Conservation (phyloP, 2,113 vertebrate species). For the Marcusenius ussheri region DNA sequence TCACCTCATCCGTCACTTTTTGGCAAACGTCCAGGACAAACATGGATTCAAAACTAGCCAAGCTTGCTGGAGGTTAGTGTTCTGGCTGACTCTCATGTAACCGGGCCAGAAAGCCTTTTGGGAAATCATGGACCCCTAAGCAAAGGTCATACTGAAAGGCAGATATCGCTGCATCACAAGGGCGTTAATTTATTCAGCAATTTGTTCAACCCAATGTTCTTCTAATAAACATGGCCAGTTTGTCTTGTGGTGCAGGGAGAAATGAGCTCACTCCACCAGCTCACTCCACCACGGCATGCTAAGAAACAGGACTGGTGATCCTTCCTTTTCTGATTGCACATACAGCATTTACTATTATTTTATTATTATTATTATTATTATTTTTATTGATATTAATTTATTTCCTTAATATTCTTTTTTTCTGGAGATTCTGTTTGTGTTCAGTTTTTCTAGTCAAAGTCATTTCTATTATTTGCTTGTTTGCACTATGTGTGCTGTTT, state of each 20-base stretch:
- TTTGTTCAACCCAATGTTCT: neutral
- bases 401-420: neutral
- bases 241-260: neutral
- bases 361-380: too few species aligned
- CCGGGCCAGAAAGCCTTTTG: neutral
- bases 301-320: neutral
- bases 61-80: conserved; percentile 5
- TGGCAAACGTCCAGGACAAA: neutral
- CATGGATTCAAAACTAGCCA: neutral
- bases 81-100: neutral
- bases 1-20: neutral
- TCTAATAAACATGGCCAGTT: neutral
- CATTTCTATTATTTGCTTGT: neutral
- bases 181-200: neutral
- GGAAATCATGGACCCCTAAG: neutral
- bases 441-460: neutral
- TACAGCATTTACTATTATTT: too few species aligned
- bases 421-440: neutral
- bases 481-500: neutral
- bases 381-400: neutral
- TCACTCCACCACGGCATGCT: neutral
- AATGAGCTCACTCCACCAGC: neutral
- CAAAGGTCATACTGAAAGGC: conserved; percentile 13
- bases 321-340: neutral
- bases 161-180: conserved; percentile 3